Evolutionary conservation across 2,113 vertebrate genomes (phyloP), one percentile per base, ranked within the genome.

Genomic region (Centropristis striata): DNA sequence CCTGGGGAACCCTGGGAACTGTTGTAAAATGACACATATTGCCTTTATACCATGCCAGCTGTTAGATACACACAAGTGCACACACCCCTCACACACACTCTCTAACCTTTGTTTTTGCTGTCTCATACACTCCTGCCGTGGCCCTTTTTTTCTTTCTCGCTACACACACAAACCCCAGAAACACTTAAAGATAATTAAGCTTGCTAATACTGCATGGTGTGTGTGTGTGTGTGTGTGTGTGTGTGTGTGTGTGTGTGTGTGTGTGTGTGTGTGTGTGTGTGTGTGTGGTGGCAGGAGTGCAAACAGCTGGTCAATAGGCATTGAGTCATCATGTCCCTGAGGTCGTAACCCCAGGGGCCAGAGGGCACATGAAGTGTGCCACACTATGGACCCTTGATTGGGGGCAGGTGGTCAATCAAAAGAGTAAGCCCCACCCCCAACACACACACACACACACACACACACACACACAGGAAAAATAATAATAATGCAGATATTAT

Each of bases 351-450:
- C 66, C 63, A 37, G 44, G 49, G 71, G 77, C 76, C 71, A 78
- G 39, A 83, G 68, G 76, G 57, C 75, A 85, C 64, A 71, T 82
- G 71, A 90, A 89, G 80, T 73, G 84, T 90, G 82, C 74, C 67
- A 32, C 44, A 72, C 16, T 49, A 78, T 66, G 27, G 41, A 71
- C 21, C 53, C 36, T 25, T 59, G 47, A 61, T 5, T 32, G 28
- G 49, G 16, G 64, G 13, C 50, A 69, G 64, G 49, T 75, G 81
- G 64, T 68, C 2, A 14, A 8, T n/a, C 4, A 50, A 53, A 53
- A 67, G 50, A 46, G 66, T 32, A 63, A 42, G 32, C 23, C 41
- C 28, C 36, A 14, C 32, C 27, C 63, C 36, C 49, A 1, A 11
- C n/a, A 23, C 5, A 49, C 41, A 32, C 28, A 46, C 50, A 70